Percentiles rank a stretch among this genome's conserved stretches.
These are phyloP conservation scores for Ecdyonurus torrentis DNA, from an alignment of 2,888 invertebrate genomes.

Conservation along the genomic window DNA sequence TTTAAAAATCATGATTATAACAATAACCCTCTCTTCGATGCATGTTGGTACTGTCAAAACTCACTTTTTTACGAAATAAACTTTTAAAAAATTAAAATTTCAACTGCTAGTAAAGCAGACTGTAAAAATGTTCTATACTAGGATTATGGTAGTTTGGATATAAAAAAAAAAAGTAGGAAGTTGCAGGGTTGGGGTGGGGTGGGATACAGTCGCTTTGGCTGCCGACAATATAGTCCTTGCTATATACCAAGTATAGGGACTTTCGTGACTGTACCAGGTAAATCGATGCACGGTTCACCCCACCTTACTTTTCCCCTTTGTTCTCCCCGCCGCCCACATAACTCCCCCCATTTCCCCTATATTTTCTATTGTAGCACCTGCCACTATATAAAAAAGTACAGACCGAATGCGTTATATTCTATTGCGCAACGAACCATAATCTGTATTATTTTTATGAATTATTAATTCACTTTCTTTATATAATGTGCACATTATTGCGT, in stretches of 20 bases:
- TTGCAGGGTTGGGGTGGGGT: background rate
- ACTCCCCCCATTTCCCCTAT: background rate
- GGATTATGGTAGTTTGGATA: background rate
- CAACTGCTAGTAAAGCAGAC: background rate
- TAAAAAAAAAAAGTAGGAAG: background rate
- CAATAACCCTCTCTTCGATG: background rate
- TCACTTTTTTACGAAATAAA: too few species aligned
- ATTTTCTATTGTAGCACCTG: background rate
- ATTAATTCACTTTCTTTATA: too few species aligned
- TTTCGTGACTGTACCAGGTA: slow-evolving; percentile 3
- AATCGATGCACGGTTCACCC: background rate
- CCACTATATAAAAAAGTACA: background rate
- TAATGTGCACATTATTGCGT: too few species aligned
- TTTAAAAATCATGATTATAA: background rate
- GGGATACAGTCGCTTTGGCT: background rate
- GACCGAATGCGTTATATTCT: background rate
- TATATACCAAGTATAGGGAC: too few species aligned
- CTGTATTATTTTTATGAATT: too few species aligned
- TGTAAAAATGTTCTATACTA: background rate
- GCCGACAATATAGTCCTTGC: too few species aligned
- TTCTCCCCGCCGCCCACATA: background rate
- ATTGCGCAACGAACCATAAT: background rate
- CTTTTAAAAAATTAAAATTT: background rate
- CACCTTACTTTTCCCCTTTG: background rate
- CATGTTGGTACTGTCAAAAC: too few species aligned